These are phyloP conservation scores for Eudyptes chrysolophus DNA, from an alignment of 2,113 vertebrate genomes.

Conservation along the genomic window DNA sequence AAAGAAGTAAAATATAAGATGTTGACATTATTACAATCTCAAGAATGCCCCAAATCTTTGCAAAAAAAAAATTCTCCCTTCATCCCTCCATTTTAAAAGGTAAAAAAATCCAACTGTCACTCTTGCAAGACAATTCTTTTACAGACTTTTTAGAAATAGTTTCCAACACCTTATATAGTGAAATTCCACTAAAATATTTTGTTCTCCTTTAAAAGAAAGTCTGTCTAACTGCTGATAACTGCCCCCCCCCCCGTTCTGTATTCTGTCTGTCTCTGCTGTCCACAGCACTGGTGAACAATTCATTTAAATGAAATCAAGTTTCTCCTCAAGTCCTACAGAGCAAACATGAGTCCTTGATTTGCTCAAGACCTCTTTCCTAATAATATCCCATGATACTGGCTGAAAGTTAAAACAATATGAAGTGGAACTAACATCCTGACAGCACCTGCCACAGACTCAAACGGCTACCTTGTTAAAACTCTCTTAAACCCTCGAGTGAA, in stretches of 20 bases:
- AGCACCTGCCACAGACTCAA: neutral
- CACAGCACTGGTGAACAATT: neutral
- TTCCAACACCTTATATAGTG: neutral
- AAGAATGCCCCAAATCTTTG: neutral
- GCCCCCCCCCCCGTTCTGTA: neutral
- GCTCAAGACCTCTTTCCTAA: neutral
- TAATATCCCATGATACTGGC: neutral
- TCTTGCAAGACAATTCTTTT: neutral
- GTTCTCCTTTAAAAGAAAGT: neutral
- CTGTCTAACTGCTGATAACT: neutral
- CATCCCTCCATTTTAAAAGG: neutral
- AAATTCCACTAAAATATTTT: neutral
- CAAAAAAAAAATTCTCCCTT: neutral
- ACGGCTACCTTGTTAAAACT: neutral
- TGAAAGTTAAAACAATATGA: neutral
- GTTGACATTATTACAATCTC: neutral
- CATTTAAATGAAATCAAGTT: neutral
- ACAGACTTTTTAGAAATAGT: neutral
- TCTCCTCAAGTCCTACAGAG: neutral
- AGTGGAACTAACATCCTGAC: neutral
- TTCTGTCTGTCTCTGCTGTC: neutral
- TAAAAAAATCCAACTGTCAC: neutral
- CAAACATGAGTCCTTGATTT: neutral
- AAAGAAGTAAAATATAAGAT: neutral
- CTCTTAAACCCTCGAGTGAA: neutral